Evolutionary conservation across 2,888 invertebrate genomes (phyloP).

Genomic region (Drosophila picticornis): DNA sequence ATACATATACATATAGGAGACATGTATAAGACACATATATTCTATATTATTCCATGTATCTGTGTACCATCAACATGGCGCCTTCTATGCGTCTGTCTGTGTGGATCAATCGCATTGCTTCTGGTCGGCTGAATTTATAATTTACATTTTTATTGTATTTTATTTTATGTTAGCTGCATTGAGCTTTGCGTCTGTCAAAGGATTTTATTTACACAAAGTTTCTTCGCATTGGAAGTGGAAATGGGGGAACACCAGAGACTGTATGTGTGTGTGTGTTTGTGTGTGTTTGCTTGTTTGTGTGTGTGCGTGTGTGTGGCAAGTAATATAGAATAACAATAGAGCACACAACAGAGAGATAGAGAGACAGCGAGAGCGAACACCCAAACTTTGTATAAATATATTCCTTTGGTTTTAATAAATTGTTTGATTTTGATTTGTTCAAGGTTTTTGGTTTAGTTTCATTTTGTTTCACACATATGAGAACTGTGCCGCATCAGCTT

Average conservation of each 20-base stretch:
- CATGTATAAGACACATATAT: constrained; percentile 39
- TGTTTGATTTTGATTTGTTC: constrained; percentile 39
- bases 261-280: constrained; percentile 18
- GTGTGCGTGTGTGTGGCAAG: constrained; percentile 19
- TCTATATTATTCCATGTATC: constrained; percentile 41
- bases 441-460: constrained; percentile 32
- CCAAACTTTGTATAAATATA: constrained; percentile 84
- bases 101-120: constrained; percentile 78
- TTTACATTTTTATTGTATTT: constrained; percentile 25
- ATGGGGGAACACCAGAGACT: constrained; percentile 15
- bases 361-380: constrained; percentile 48
- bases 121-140: constrained; percentile 57
- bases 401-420: constrained; percentile 73
- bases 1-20: constrained; percentile 6
- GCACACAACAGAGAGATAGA: constrained; percentile 46
- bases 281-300: constrained; percentile 1
- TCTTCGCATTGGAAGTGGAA: constrained; percentile 56
- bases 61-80: constrained; percentile 49
- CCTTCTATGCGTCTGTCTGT: constrained; percentile 63
- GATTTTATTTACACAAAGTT: constrained; percentile 85
- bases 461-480: constrained; percentile 48
- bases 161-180: constrained; percentile 22
- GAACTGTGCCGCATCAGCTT: constrained; percentile 37
- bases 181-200: constrained; percentile 68
- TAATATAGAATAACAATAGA: constrained; percentile 50